phyloP scores from a whole-genome alignment of 1,140 invertebrate species.

The Pseudomyrmex gracilis region DNA sequence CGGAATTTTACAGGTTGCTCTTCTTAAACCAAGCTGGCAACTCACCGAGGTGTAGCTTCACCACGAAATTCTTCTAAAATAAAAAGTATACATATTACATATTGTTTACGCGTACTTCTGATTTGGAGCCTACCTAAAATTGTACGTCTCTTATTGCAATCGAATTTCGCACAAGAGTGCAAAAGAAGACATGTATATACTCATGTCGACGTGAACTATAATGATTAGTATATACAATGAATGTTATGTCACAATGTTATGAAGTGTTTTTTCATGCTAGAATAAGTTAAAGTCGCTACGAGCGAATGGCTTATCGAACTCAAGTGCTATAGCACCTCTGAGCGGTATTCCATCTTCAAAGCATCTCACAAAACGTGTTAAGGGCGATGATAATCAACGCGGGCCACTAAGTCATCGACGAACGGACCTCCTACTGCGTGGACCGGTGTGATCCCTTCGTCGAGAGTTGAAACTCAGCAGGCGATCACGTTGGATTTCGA shows the following conservation, averaged over 20 bases:
- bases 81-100: no score
- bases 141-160: no score
- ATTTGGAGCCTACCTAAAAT: no score
- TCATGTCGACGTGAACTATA: background rate
- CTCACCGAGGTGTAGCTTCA: no score
- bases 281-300: background rate
- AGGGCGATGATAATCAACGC: slow-evolving; percentile 31
- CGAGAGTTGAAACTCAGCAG: slow-evolving; percentile 42
- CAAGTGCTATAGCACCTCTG: background rate
- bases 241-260: background rate
- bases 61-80: no score
- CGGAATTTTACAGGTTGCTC: no score
- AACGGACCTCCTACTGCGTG: slow-evolving; percentile 18
- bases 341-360: background rate
- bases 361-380: background rate
- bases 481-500: slow-evolving; percentile 82
- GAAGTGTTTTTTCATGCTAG: background rate
- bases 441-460: slow-evolving; percentile 23
- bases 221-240: slow-evolving; percentile 1
- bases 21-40: no score
- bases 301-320: background rate
- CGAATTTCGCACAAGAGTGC: no score
- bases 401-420: slow-evolving; percentile 1
- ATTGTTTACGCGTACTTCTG: no score
- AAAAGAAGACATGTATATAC: no score